phyloP scores from a whole-genome alignment of 2,113 vertebrate genomes.

The Regulus satrapa region DNA sequence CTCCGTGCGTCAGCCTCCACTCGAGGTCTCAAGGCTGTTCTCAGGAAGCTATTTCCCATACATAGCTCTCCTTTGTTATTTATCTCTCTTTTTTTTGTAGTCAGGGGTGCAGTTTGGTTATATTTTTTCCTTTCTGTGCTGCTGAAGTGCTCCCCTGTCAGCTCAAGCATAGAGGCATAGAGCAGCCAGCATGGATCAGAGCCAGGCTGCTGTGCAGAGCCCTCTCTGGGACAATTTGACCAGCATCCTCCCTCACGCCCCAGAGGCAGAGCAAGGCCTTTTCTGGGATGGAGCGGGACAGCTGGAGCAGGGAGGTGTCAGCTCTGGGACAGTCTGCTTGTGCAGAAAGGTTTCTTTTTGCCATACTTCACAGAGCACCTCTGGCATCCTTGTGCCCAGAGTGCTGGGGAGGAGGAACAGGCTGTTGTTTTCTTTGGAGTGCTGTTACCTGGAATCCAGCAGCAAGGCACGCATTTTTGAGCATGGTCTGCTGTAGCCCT shows the following conservation, averaged over 20 bases:
- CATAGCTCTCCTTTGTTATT: neutral
- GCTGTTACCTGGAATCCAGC: neutral
- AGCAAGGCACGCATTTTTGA: neutral
- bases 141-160: neutral
- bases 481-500: neutral
- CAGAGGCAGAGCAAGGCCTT: neutral
- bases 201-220: neutral
- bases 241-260: neutral
- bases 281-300: neutral
- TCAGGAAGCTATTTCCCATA: neutral
- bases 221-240: neutral
- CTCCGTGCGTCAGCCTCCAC: accelerated
- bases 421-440: neutral
- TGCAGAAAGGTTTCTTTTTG: neutral
- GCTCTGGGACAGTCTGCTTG: neutral
- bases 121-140: neutral
- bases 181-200: neutral
- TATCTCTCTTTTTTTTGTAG: neutral
- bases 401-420: neutral
- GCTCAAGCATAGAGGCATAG: neutral
- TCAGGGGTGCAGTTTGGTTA: neutral
- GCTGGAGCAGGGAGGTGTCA: neutral
- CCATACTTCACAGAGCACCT: neutral
- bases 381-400: neutral
- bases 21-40: neutral